Conservation (phyloP, 2,113 vertebrate species). For the Trematocara variabile region DNA sequence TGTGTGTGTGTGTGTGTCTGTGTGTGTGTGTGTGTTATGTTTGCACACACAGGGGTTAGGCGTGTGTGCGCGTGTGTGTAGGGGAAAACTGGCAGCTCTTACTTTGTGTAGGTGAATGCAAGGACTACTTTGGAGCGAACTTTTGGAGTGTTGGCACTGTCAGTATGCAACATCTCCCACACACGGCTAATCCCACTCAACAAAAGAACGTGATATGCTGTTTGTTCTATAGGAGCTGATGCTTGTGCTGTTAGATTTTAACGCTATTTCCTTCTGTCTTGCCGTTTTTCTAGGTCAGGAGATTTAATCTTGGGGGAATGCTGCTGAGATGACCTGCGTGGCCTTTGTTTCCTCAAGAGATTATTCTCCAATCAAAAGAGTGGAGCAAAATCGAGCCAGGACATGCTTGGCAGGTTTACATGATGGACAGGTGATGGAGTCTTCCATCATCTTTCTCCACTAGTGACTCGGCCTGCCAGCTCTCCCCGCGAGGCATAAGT, state of each 20-base stretch:
- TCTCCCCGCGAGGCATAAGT: slow-evolving; percentile 33
- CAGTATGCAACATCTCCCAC: slow-evolving; percentile 43
- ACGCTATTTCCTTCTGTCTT: not conserved
- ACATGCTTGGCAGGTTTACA: slow-evolving; percentile 46
- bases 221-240: slow-evolving; percentile 24
- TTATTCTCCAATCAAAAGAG: slow-evolving; percentile 52
- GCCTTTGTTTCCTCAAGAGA: slow-evolving; percentile 43
- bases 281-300: slow-evolving; percentile 47
- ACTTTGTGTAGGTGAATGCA: slow-evolving; percentile 56
- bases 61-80: not conserved
- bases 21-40: not conserved
- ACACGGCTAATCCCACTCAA: slow-evolving; percentile 35
- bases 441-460: slow-evolving; percentile 44
- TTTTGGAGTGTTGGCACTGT: slow-evolving; percentile 39
- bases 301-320: slow-evolving; percentile 28
- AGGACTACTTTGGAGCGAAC: slow-evolving; percentile 46
- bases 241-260: not conserved
- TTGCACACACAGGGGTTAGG: not conserved
- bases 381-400: slow-evolving; percentile 1
- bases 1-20: not conserved
- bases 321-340: slow-evolving; percentile 68
- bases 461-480: slow-evolving; percentile 62
- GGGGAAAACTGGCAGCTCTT: slow-evolving; percentile 42
- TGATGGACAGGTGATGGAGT: slow-evolving; percentile 72
- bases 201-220: not conserved